A percentile compares a stretch with the other conserved stretches of the same genome.
Conservation (phyloP, 1,140 invertebrate species). For the Cydia amplana region DNA sequence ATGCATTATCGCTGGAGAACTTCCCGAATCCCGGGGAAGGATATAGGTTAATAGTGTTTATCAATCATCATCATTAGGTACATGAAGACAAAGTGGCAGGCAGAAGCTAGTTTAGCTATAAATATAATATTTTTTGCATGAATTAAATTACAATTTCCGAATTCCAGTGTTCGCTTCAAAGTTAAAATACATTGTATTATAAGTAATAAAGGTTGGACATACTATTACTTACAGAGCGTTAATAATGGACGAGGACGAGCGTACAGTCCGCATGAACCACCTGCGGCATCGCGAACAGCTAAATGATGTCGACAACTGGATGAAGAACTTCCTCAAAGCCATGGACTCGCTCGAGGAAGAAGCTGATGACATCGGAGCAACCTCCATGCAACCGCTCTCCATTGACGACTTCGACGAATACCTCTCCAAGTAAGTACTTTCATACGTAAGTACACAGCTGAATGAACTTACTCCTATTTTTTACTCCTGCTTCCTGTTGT, state of each 20-base stretch:
- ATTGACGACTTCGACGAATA: constrained; percentile 94
- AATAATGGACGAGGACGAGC: constrained; percentile 94
- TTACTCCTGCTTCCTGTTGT: no score
- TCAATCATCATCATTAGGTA: no score
- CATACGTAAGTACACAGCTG: neutral
- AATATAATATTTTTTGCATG: no score
- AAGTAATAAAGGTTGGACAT: no score
- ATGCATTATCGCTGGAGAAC: no score
- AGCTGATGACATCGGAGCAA: constrained; percentile 88
- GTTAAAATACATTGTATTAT: no score
- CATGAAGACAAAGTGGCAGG: no score
- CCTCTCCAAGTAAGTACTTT: constrained; percentile 85
- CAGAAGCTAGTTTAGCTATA: no score
- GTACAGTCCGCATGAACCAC: constrained; percentile 92
- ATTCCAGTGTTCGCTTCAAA: no score
- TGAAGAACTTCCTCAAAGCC: constrained; percentile 91
- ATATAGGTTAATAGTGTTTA: no score
- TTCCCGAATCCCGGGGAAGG: no score
- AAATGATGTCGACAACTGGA: constrained; percentile 94
- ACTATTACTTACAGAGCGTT: constrained; percentile 82
- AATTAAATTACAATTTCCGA: no score
- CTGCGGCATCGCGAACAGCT: constrained; percentile 88
- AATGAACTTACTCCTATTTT: neutral
- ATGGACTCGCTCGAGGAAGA: constrained; percentile 90
- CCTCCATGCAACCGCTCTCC: constrained; percentile 90